phyloP scores from a whole-genome alignment of 1,140 invertebrate genomes.

The Medauroidea extradentata region DNA sequence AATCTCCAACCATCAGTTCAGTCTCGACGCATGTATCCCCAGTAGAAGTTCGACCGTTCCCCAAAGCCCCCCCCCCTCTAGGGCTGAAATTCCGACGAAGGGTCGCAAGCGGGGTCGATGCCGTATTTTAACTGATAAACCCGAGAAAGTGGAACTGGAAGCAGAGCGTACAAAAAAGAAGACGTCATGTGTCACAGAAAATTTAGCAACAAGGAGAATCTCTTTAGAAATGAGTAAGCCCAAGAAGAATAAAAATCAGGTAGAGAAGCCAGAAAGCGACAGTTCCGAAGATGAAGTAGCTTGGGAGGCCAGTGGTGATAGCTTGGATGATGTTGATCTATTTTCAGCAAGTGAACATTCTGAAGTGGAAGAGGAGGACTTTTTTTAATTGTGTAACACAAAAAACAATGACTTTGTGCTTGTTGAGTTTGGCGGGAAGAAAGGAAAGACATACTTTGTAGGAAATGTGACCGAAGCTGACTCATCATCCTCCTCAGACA shows the following conservation, averaged over 20 bases:
- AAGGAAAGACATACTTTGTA: background rate
- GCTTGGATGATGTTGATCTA: background rate
- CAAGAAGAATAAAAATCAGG: background rate
- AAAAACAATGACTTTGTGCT: background rate
- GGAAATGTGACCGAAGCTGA: background rate
- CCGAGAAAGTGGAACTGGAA: no score
- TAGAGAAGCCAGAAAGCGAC: background rate
- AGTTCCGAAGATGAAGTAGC: background rate
- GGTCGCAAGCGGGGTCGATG: no score
- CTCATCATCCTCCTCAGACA: no score
- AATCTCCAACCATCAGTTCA: no score
- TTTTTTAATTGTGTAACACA: background rate
- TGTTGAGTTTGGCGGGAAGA: background rate
- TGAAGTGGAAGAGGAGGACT: constrained; percentile 5
- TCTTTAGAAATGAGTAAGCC: background rate
- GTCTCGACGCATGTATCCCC: no score
- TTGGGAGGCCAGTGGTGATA: constrained; percentile 1
- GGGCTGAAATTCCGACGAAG: no score
- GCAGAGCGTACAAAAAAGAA: background rate
- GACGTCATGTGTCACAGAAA: background rate
- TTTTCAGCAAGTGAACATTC: background rate
- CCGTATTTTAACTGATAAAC: no score
- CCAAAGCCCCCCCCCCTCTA: no score
- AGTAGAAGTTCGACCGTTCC: no score
- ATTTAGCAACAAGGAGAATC: background rate